These are phyloP conservation scores for Urocolius indicus DNA, from an alignment of 2,113 vertebrate genomes.

Conservation along the genomic window DNA sequence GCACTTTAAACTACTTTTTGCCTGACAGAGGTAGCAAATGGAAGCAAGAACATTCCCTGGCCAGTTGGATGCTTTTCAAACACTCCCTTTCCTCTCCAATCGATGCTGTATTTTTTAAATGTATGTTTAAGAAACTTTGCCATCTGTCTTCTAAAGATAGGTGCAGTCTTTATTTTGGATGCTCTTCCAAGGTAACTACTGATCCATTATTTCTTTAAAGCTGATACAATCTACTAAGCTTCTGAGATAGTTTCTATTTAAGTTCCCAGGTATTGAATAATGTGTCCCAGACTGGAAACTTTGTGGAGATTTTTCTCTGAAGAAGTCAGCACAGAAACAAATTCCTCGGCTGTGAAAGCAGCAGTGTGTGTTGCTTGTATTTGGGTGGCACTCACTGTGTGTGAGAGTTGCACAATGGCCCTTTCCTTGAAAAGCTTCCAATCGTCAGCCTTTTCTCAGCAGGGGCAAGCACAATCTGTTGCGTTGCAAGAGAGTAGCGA, in stretches of 20 bases:
- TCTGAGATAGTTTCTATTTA: constrained; percentile 7
- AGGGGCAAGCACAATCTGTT: constrained; percentile 60
- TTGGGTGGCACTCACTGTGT: neutral
- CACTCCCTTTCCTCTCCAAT: neutral
- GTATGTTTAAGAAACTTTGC: constrained; percentile 23
- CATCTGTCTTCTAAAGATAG: constrained; percentile 8
- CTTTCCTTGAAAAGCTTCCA: constrained; percentile 57
- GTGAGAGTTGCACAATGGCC: neutral
- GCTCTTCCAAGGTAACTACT: constrained; percentile 30
- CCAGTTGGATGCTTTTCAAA: neutral
- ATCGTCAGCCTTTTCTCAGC: constrained; percentile 43
- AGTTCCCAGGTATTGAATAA: neutral
- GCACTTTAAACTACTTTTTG: neutral
- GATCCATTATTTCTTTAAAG: constrained; percentile 15
- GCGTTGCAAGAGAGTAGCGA: neutral
- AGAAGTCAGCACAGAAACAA: neutral
- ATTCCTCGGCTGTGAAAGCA: neutral
- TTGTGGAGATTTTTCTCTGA: neutral
- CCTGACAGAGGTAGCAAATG: neutral
- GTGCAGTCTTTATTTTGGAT: neutral
- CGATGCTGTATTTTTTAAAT: constrained; percentile 1
- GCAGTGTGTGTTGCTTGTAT: neutral
- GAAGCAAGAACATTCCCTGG: neutral
- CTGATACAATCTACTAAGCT: constrained; percentile 22
- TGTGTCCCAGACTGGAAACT: accelerated